Evolutionary conservation across 2,797 vertebrate species (phyloP).

Genomic region (Melanotaenia pygmaea): DNA sequence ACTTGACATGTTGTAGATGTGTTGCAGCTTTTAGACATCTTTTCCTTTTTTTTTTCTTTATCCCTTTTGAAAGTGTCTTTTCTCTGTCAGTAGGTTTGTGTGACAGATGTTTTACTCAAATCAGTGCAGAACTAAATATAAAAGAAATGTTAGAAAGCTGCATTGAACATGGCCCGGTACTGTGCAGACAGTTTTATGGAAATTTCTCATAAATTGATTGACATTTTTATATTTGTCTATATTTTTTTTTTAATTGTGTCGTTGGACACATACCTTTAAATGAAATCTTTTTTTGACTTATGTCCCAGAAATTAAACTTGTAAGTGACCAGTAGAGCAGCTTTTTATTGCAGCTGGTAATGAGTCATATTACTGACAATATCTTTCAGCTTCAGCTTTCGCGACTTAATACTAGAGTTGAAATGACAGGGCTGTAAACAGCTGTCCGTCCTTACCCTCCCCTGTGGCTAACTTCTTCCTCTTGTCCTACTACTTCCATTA

Average conservation of each 20-base stretch:
- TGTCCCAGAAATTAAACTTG: constrained; percentile 1
- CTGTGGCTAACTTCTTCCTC: constrained; percentile 39
- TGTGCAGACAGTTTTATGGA: background rate
- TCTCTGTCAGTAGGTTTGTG: background rate
- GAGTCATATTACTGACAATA: constrained; percentile 1
- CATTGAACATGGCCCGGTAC: background rate
- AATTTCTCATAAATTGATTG: background rate
- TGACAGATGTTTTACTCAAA: constrained; percentile 7
- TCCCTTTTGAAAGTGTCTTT: constrained; percentile 14
- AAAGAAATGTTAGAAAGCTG: background rate
- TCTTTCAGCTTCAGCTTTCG: constrained; percentile 16
- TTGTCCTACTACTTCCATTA: constrained; percentile 64
- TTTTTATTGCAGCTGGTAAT: constrained; percentile 27
- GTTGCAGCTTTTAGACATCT: constrained; percentile 42
- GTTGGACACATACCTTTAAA: background rate
- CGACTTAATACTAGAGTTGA: constrained; percentile 26
- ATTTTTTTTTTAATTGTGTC: constrained; percentile 1
- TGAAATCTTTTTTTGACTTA: background rate
- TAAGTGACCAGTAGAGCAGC: constrained; percentile 5
- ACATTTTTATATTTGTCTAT: constrained; percentile 16
- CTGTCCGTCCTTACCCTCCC: constrained; percentile 52
- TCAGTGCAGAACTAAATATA: constrained; percentile 1
- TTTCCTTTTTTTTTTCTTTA: constrained; percentile 13
- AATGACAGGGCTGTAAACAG: constrained; percentile 47
- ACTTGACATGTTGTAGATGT: constrained; percentile 54